Percentiles rank a stretch among this genome's conserved stretches.
Conservation (phyloP, 1,140 invertebrate species). For the Coptotermes formosanus region DNA sequence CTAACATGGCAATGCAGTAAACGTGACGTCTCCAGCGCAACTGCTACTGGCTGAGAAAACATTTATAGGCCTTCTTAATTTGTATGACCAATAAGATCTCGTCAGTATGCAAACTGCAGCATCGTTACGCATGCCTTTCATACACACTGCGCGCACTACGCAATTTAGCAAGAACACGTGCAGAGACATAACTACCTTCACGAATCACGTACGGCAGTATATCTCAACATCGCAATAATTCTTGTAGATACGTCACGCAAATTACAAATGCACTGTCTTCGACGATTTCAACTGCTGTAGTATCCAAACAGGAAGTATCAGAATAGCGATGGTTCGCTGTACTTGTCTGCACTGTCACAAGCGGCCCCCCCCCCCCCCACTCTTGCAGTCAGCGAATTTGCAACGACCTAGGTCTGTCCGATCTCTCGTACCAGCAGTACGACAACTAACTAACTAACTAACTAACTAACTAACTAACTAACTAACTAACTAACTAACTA, state of each 20-base stretch:
- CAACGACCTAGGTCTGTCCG: too few species aligned
- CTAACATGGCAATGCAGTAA: neutral
- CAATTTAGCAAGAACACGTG: slow-evolving; percentile 1
- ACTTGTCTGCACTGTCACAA: too few species aligned
- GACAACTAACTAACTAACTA: too few species aligned
- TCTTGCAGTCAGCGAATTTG: too few species aligned
- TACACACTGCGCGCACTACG: neutral
- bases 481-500: too few species aligned
- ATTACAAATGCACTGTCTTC: neutral
- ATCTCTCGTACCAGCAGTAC: too few species aligned
- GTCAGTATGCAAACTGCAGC: neutral
- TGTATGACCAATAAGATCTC: neutral
- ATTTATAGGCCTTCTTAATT: neutral
- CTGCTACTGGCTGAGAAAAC: neutral
- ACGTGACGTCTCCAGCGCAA: neutral
- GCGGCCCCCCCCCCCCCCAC: too few species aligned
- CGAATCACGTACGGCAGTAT: neutral
- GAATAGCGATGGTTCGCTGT: too few species aligned
- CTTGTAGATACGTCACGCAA: neutral
- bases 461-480: too few species aligned
- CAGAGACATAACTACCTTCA: neutral
- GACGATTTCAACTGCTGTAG: too few species aligned
- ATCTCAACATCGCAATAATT: neutral
- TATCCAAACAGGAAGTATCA: too few species aligned
- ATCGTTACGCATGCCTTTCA: neutral